Conservation (phyloP, 1,140 invertebrate genomes). For the Papilio polyxenes region DNA sequence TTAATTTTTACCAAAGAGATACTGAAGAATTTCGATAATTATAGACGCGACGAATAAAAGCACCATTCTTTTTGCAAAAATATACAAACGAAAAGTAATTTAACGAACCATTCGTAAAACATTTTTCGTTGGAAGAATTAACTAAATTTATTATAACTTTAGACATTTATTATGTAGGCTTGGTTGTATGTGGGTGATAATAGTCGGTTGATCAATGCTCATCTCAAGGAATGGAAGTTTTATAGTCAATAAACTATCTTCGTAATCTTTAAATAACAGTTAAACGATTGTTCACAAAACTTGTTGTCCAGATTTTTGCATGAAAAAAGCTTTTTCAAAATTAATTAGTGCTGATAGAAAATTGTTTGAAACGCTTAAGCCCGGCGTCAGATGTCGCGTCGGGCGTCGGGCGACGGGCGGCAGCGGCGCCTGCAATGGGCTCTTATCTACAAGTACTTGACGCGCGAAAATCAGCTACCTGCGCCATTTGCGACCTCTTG, state of each 20-base stretch:
- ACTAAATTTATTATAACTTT: slow-evolving; percentile 10
- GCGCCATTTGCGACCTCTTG: slow-evolving; percentile 53
- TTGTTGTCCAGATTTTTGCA: background rate
- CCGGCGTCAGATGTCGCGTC: slow-evolving; percentile 43
- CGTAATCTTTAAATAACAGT: background rate
- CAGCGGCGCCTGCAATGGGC: slow-evolving; percentile 43
- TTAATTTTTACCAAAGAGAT: background rate
- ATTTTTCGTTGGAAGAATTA: background rate
- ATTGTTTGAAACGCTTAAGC: slow-evolving; percentile 9
- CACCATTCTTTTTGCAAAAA: background rate
- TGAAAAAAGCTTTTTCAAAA: background rate
- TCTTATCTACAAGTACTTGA: slow-evolving; percentile 64
- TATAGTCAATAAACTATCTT: slow-evolving; percentile 4
- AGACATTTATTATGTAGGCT: slow-evolving; percentile 14
- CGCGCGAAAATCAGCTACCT: slow-evolving; percentile 46
- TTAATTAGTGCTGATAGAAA: slow-evolving; percentile 11
- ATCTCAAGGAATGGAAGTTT: slow-evolving; percentile 2
- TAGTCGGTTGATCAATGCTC: background rate
- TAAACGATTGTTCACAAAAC: slow-evolving; percentile 1
- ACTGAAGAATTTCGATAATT: background rate
- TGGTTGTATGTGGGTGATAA: slow-evolving; percentile 16
- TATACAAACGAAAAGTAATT: slow-evolving; percentile 42
- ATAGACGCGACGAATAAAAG: background rate
- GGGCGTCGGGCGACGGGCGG: slow-evolving; percentile 48
- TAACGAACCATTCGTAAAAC: slow-evolving; percentile 18